Base-by-base conservation (phyloP, 2,797 vertebrate genomes). In the Rhynchonycteris naso region DNA sequence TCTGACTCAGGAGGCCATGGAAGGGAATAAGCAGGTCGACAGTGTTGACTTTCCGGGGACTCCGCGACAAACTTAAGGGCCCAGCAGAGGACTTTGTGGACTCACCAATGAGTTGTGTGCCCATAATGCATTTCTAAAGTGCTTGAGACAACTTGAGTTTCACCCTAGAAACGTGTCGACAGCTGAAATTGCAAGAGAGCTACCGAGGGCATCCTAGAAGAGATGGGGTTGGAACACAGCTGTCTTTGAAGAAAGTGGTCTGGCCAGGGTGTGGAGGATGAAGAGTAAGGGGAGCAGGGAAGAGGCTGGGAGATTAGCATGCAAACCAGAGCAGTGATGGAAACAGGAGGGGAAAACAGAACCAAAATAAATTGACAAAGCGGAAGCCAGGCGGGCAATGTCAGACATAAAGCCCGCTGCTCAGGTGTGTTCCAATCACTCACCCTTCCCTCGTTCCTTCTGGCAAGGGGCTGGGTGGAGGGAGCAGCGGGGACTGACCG, bases 1-100 rank as follows among this genome's bases (percentile, higher is more conserved):
- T 84, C 68, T 89, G 92, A 94, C 56, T 78, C 90, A 94, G 71
- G 68, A 97, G 91, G 87, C 93, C 76, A 33, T 68, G 65, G 69
- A 35, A n/a, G 91, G 68, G 76, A 90, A 96, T 5, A 16, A 90
- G 87, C 88, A 54, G 68, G 35, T 94, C 79, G 24, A 4, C 63
- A 21, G 54, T 93, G 81, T 93, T 96, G 95, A 88, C 68, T 89
- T 92, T 4, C 0, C 8, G 18, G 56, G 35, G 71, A 61, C 22
- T 79, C 94, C 76, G 56, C 65, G 74, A 65, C 61, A 78, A 78
- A 85, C 75, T 11, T 8, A 80, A 80, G 59, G 56, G 24, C 69
- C 75, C 11, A 0, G 78, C 68, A 72, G 76, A 83, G 83, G 43
- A 56, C 69, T 47, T 33, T 14, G 52, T 26, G 0, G 0, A 63